Base-by-base conservation (phyloP, 2,888 invertebrate genomes). In the Agrotis segetum region DNA sequence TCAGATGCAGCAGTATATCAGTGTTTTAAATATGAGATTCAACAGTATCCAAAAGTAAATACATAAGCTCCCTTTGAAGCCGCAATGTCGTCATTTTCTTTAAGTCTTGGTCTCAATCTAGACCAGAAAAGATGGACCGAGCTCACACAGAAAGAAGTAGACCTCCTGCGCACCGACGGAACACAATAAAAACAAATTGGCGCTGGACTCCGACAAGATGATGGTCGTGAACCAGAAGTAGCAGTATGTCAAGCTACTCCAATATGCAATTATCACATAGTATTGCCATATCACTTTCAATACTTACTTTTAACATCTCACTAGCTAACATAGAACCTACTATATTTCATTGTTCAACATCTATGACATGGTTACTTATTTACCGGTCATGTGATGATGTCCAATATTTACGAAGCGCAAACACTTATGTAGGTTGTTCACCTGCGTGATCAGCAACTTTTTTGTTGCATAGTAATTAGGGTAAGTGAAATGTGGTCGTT, bases 341-440 rank as follows among this genome's bases (percentile, higher is more conserved):
- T 16, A 16, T 52, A 24, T 50, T 74, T 34, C 59, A 69, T 75
- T 11, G 69, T 69, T 53, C 76, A 59, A 40, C 34, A 3, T 56
- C 21, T 79, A 34, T 13, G 19, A 40, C 59, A 29, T 14, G 13
- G 13, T 59, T 68, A 14, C 16, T 73, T n/a, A 68, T 46, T 62
- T 53, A 68, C 34, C 21, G 61, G n/a, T 24, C 46, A 55, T 29
- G 49, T 50, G 24, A 63, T 55, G 50, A 34, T 65, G 62, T 68
- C 61, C 65, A 70, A 74, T 79, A 71, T 71, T 59, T 56, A 65
- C 75, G 17, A n/a, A 65, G 67, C 46, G 61, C 62, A 67, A 69
- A 65, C 55, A 75, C 17, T 29, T 13, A 47, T 69, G 14, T 7
- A 71, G 90, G 88, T 85, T 90, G 79, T 88, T 90, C 85, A 90